Percentiles rank a stretch among this genome's conserved stretches.
These are phyloP conservation scores for Chrysodeixis includens DNA, from an alignment of 2,888 invertebrate genomes.

Conservation along the genomic window DNA sequence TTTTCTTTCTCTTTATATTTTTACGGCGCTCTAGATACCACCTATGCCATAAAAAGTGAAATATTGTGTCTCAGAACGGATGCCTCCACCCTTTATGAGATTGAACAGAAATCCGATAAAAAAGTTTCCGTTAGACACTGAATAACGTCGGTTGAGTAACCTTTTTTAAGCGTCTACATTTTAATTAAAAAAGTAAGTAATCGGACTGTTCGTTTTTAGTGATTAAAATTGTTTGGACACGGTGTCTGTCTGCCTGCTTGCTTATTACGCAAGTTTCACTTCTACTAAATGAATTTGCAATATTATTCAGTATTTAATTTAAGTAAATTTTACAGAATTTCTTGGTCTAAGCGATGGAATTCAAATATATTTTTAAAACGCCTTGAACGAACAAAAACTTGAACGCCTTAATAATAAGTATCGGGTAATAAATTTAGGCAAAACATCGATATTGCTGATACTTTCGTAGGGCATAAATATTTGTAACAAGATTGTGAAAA, in stretches of 20 bases:
- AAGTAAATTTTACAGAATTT: background rate
- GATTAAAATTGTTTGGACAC: conserved; percentile 7
- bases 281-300: background rate
- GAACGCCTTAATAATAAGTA: background rate
- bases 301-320: background rate
- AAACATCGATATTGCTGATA: background rate
- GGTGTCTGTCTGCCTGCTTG: background rate
- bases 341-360: background rate
- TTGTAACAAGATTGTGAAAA: conserved; percentile 4
- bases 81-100: conserved; percentile 81
- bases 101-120: conserved; percentile 83
- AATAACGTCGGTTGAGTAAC: conserved; percentile 9
- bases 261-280: background rate
- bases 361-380: background rate
- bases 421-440: background rate
- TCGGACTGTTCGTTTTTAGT: conserved; percentile 7
- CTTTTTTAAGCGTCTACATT: conserved; percentile 6
- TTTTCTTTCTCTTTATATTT: conserved; percentile 83
- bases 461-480: conserved; percentile 1
- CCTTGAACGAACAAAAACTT: background rate
- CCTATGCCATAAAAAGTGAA: conserved; percentile 87
- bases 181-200: conserved; percentile 10
- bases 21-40: conserved; percentile 81
- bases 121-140: conserved; percentile 37
- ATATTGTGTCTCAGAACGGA: conserved; percentile 84